Evolutionary conservation across 2,113 vertebrate species (phyloP), one percentile per base, ranked within the genome.

Genomic region (Vulpes ferrilata): DNA sequence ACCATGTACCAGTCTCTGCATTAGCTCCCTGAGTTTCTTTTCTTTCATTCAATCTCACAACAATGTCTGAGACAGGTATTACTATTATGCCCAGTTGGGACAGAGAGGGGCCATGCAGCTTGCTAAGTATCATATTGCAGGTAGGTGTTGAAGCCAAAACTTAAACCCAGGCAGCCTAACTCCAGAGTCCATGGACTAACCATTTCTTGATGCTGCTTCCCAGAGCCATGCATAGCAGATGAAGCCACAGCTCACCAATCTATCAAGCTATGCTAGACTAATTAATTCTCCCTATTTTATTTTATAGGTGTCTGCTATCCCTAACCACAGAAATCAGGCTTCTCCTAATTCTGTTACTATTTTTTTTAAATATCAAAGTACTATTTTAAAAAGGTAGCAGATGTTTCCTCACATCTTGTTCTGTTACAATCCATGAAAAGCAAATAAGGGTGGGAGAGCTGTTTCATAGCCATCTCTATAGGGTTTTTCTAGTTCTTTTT

Each of bases 401-500:
- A 97, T 98, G 98, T 98, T 97, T 94, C 23, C 48, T 94, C 94
- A 95, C 94, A 90, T 97, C 95, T 96, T 96, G 90, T 97, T 97
- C 97, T 97, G 90, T 95, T 94, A 81, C 17, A 92, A 92, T 85
- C 87, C 48, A 43, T 74, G 64, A 67, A 94, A 93, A 94, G 87
- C 80, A 96, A 97, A 85, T 84, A 93, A 84, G 35, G 92, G 74
- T 7, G 51, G 43, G 43, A 91, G 30, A 90, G 23, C 89, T 92
- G 38, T 80, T 80, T 85, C 48, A 84, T 3, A 89, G 67, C n/a
- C 30, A 17, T 89, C 88, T 95, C 51, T 80, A 59, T 30, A 71
- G 35, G 17, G 35, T 16, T 53, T 89, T 96, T 85, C 27, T 86
- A 71, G 60, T 13, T 22, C n/a, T 80, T 76, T 82, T 60, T 83